Conservation (phyloP, 2,797 vertebrate species). For the Paratrypauchen microcephalus region DNA sequence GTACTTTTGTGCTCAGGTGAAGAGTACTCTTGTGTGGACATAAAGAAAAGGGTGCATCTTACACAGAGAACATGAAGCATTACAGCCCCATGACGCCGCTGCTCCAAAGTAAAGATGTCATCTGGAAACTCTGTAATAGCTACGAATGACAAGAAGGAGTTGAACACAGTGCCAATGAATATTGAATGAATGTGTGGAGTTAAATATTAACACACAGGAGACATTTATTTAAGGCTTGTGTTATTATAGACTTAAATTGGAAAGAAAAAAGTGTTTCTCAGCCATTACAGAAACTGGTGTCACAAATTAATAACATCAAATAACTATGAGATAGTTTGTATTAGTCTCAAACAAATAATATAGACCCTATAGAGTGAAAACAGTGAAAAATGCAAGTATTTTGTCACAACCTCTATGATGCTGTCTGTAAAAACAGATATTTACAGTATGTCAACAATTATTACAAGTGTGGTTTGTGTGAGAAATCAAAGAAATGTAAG, state of each 20-base stretch:
- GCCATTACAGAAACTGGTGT: background rate
- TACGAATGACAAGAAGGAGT: slow-evolving; percentile 44
- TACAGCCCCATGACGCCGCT: slow-evolving; percentile 77
- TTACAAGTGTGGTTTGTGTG: background rate
- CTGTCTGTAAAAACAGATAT: background rate
- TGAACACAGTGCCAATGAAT: background rate
- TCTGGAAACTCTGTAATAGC: slow-evolving; percentile 79
- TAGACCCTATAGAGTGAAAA: no score
- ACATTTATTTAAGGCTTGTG: slow-evolving; percentile 3
- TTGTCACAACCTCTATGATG: background rate
- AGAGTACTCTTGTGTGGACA: background rate
- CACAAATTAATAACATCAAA: background rate
- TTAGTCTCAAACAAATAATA: no score
- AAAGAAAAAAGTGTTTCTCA: background rate
- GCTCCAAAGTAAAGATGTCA: slow-evolving; percentile 75
- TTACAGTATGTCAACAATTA: background rate
- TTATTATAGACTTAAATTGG: background rate
- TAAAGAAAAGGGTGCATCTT: slow-evolving; percentile 49
- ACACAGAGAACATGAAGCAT: slow-evolving; percentile 81
- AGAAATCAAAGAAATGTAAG: slow-evolving; percentile 17
- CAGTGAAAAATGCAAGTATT: background rate
- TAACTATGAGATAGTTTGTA: background rate
- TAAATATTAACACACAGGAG: slow-evolving; percentile 8
- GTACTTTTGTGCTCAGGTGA: background rate
- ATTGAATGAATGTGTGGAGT: background rate